A percentile compares a stretch with the other conserved stretches of the same genome.
These are phyloP conservation scores for Eclectus roratus DNA, from an alignment of 2,113 vertebrate genomes.

Conservation along the genomic window DNA sequence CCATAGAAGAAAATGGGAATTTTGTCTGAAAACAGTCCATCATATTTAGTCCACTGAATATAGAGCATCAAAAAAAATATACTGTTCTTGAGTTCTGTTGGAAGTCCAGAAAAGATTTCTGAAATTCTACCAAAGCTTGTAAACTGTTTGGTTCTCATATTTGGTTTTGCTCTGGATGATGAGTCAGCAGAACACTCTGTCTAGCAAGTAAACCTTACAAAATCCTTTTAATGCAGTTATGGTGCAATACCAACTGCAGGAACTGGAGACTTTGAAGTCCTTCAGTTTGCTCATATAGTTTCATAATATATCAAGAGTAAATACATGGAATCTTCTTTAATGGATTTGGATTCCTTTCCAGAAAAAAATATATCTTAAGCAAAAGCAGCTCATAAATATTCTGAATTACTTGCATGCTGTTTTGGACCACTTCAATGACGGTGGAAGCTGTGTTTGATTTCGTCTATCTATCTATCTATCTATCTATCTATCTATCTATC, in stretches of 20 bases:
- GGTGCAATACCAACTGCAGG: constrained; percentile 82
- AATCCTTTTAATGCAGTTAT: constrained; percentile 81
- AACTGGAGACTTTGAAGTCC: constrained; percentile 80
- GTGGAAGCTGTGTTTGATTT: neutral
- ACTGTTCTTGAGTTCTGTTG: constrained; percentile 86
- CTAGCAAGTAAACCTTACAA: constrained; percentile 77
- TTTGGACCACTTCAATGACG: neutral
- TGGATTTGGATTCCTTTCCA: neutral
- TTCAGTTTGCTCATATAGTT: constrained; percentile 87
- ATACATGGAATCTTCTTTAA: neutral
- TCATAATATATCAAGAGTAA: constrained; percentile 58
- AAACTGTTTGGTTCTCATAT: constrained; percentile 80
- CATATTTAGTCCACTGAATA: neutral
- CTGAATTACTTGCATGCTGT: neutral
- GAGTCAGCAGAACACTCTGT: constrained; percentile 76
- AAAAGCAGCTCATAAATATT: neutral
- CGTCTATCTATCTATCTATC: neutral
- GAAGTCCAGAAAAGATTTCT: constrained; percentile 80
- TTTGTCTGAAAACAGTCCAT: neutral
- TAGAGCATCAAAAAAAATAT: neutral
- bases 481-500: neutral
- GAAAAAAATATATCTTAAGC: neutral
- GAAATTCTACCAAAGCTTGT: constrained; percentile 74
- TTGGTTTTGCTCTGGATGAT: constrained; percentile 83
- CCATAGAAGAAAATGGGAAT: neutral